A percentile compares a stretch with the other conserved stretches of the same genome.
Conservation (phyloP, 37 sponge, comb jelly and placozoan genomes). For the Ianthella basta region DNA sequence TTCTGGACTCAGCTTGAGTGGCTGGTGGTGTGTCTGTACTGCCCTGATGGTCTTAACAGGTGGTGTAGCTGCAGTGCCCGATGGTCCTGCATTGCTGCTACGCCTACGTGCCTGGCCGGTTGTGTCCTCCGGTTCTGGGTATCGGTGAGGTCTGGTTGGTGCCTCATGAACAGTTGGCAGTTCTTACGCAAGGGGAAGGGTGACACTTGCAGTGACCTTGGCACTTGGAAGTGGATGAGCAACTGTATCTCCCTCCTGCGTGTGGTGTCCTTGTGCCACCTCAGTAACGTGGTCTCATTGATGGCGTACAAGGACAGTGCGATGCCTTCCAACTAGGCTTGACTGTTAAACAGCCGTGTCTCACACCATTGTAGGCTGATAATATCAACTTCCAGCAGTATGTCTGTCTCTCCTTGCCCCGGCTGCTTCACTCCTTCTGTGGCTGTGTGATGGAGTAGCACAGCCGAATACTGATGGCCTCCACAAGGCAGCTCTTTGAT, state of each 20-base stretch:
- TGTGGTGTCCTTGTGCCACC: constrained; percentile 9
- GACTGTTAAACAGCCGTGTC: constrained; percentile 18
- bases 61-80: background rate
- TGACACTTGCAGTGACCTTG: too few relatives aligned
- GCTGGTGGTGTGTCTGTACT: background rate
- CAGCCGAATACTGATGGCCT: background rate
- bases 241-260: background rate
- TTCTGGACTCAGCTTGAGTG: background rate
- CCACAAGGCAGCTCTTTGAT: constrained; percentile 24
- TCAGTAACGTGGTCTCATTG: constrained; percentile 12
- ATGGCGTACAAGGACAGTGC: background rate
- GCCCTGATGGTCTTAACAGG: too few relatives aligned
- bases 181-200: background rate
- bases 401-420: too few relatives aligned
- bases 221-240: background rate
- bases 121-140: constrained; percentile 28
- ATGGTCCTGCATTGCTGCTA: background rate
- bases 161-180: background rate
- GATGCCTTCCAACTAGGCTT: constrained; percentile 6
- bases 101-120: background rate
- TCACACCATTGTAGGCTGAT: background rate
- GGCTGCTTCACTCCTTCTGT: too few relatives aligned
- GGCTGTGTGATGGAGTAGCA: too few relatives aligned
- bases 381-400: constrained; percentile 8
- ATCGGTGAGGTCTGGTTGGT: background rate